Evolutionary conservation across 2,113 vertebrate species (phyloP), one percentile per base, ranked within the genome.

Genomic region (Atlantisia rogersi): DNA sequence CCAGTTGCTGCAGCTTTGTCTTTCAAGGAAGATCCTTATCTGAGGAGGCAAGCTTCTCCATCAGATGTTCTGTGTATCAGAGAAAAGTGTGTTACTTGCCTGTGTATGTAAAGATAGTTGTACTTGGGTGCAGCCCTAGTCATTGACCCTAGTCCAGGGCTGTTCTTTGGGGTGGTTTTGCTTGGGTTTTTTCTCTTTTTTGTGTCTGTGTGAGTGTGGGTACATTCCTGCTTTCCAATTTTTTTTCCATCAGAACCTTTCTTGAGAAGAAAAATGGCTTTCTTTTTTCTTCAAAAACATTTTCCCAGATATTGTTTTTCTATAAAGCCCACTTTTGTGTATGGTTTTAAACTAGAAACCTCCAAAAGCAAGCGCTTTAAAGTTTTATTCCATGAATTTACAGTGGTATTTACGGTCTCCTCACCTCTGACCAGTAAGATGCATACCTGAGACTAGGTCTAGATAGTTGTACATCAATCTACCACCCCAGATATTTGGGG

Each of bases 11-110:
- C 78, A 9, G 0, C 84, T 59, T 55, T 10, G 21, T 71, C 74
- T 91, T 76, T 82, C 71, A 94, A 87, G 90, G 93, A 79, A 94
- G 89, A 84, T 90, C 20, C 50, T 85, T 89, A 78, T 82, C 89
- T 18, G 70, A 79, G 83, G 64, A 60, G 64, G 29, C 35, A 40
- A 52, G 18, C 26, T 39, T 71, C 88, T 92, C 25, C 71, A 70
- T 37, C 82, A 67, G 76, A 44, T 20, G 4, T 2, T 62, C 40
- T 28, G n/a, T 15, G 2, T 70, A 35, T 63, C 68, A 64, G 44
- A 76, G 70, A 39, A 26, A 73, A 74, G 32, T 6, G 31, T 12
- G 40, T 46, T 46, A 5, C 39, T 62, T 65, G 67, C 39, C 65
- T 24, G 32, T 28, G 25, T 21, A 0, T 7, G 29, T 39, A 3